Evolutionary conservation across 2,113 vertebrate genomes (phyloP).

Genomic region (Progne subis): DNA sequence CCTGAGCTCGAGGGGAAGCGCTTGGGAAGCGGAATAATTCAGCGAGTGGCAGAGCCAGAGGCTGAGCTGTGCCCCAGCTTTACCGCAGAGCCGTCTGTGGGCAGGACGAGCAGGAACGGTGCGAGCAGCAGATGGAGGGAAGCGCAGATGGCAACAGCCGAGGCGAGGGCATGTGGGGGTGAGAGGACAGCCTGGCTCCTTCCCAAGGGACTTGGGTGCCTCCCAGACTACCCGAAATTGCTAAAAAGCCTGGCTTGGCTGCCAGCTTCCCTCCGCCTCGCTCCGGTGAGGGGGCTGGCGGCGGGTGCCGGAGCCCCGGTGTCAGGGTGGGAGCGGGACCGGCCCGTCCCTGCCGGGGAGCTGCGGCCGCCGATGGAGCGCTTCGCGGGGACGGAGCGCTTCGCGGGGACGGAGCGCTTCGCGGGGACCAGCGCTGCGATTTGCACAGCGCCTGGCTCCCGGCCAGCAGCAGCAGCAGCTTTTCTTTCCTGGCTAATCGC

Average conservation of each 20-base stretch:
- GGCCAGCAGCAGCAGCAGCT: constrained; percentile 65
- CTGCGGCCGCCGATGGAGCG: too few species aligned
- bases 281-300: rapidly evolving
- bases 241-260: neutral
- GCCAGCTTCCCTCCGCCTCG: neutral
- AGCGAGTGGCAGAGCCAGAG: neutral
- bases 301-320: rapidly evolving
- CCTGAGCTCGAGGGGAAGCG: neutral
- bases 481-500: constrained; percentile 72
- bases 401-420: too few species aligned
- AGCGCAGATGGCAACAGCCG: neutral
- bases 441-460: constrained; percentile 41
- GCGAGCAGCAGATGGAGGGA: neutral
- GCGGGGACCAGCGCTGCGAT: neutral
- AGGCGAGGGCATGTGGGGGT: neutral
- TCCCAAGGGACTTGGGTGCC: neutral
- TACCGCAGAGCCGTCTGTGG: rapidly evolving
- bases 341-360: too few species aligned
- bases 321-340: rapidly evolving
- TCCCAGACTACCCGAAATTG: rapidly evolving
- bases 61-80: neutral
- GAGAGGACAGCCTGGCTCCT: neutral
- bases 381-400: too few species aligned
- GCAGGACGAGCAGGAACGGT: rapidly evolving
- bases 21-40: neutral